These are phyloP conservation scores for Cheilosia vernalis DNA, from an alignment of 2,888 invertebrate genomes.

Conservation along the genomic window DNA sequence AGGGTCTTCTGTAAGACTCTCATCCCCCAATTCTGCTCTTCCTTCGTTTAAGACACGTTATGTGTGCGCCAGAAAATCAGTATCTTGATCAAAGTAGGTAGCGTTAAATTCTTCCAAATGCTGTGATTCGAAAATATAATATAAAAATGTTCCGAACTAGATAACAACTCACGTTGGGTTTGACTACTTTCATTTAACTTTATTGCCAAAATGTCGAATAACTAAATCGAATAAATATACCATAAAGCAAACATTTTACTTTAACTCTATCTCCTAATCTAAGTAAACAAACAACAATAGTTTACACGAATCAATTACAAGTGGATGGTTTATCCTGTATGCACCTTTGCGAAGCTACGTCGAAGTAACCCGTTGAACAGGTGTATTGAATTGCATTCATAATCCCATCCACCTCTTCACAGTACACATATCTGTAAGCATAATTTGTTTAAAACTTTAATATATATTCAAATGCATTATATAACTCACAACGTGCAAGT, in stretches of 20 bases:
- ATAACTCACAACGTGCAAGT: constrained; percentile 28
- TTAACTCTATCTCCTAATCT: not conserved
- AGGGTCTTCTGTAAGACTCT: too few relatives aligned
- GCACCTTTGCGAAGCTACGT: not conserved
- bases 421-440: constrained; percentile 34
- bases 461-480: not conserved
- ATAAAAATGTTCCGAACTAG: too few relatives aligned
- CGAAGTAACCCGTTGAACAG: constrained; percentile 11
- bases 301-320: not conserved
- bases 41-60: too few relatives aligned
- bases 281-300: not conserved
- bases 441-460: not conserved
- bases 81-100: too few relatives aligned
- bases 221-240: too few relatives aligned
- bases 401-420: not conserved
- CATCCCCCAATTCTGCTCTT: too few relatives aligned
- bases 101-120: too few relatives aligned
- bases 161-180: too few relatives aligned
- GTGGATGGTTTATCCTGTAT: not conserved
- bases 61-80: too few relatives aligned
- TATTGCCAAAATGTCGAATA: too few relatives aligned
- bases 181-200: too few relatives aligned
- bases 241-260: not conserved
- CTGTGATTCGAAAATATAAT: too few relatives aligned
- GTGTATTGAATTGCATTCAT: constrained; percentile 16